phyloP scores from a whole-genome alignment of 2,888 invertebrate genomes.

The Calephelis perditalis region DNA sequence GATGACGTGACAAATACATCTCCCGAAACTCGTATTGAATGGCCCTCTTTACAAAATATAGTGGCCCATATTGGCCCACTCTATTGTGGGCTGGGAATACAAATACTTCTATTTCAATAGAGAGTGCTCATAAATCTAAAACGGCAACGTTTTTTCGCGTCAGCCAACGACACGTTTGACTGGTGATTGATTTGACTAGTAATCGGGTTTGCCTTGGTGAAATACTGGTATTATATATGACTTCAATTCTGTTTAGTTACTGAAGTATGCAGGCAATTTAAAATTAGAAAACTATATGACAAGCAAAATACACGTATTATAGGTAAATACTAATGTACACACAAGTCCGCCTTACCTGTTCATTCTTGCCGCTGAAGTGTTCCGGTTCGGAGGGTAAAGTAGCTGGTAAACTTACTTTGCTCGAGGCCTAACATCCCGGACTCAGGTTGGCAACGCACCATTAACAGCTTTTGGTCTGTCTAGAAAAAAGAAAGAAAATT shows the following conservation, averaged over 20 bases:
- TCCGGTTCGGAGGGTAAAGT: too few relatives aligned
- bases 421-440: too few relatives aligned
- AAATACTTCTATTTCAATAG: slow-evolving; percentile 34
- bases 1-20: slow-evolving; percentile 49
- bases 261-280: background rate
- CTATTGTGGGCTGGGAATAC: slow-evolving; percentile 29
- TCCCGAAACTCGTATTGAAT: slow-evolving; percentile 40
- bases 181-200: slow-evolving; percentile 11
- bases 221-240: slow-evolving; percentile 4
- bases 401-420: too few relatives aligned
- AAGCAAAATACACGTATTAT: too few relatives aligned
- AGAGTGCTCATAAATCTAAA: slow-evolving; percentile 33
- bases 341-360: too few relatives aligned
- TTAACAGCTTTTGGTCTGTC: too few relatives aligned
- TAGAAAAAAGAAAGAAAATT: too few relatives aligned
- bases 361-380: too few relatives aligned
- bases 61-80: slow-evolving; percentile 30
- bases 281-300: background rate
- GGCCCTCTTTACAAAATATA: slow-evolving; percentile 32
- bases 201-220: slow-evolving; percentile 10
- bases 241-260: background rate
- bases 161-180: slow-evolving; percentile 19
- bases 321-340: too few relatives aligned
- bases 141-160: slow-evolving; percentile 28
- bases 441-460: too few relatives aligned